phyloP scores from a whole-genome alignment of 92 coral and sea anemone genomes.

The Phenganax marumi region DNA sequence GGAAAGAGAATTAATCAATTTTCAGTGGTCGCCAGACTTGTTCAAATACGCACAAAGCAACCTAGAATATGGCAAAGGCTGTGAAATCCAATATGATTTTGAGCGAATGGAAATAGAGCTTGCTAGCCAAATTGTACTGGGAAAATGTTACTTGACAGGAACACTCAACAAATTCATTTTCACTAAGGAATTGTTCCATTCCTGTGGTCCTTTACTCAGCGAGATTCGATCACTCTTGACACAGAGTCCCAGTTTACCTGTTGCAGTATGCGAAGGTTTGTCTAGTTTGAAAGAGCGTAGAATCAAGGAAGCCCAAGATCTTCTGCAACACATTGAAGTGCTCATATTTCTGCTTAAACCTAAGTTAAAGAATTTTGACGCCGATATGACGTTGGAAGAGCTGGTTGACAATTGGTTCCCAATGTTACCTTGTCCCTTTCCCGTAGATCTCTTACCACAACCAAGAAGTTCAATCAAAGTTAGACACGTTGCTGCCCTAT shows the following conservation, averaged over 20 bases:
- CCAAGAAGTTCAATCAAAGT: conserved; percentile 70
- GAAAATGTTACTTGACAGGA: conserved; percentile 65
- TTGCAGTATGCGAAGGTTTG: conserved; percentile 59
- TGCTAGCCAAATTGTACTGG: conserved; percentile 67
- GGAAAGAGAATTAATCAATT: conserved; percentile 76
- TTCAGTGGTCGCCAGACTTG: conserved; percentile 75
- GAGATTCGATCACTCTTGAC: conserved; percentile 69
- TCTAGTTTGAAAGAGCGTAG: conserved; percentile 61
- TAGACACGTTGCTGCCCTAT: conserved; percentile 80
- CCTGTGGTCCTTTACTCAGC: conserved; percentile 71
- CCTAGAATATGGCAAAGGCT: conserved; percentile 83
- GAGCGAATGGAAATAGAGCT: conserved; percentile 78
- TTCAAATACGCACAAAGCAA: conserved; percentile 74
- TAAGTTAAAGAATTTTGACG: conserved; percentile 42
- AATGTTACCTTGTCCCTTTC: conserved; percentile 72
- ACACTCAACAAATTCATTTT: conserved; percentile 75
- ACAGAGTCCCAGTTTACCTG: conserved; percentile 60
- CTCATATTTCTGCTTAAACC: conserved; percentile 84
- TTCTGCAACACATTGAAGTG: conserved; percentile 84
- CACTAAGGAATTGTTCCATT: conserved; percentile 80
- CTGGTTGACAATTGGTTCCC: conserved; percentile 78
- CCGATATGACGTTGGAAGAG: conserved; percentile 63
- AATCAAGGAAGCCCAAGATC: conserved; percentile 71
- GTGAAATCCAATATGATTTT: conserved; percentile 66
- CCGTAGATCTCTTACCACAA: conserved; percentile 68